Evolutionary conservation across 2,797 vertebrate species (phyloP).

Genomic region (Naso thynnoides): DNA sequence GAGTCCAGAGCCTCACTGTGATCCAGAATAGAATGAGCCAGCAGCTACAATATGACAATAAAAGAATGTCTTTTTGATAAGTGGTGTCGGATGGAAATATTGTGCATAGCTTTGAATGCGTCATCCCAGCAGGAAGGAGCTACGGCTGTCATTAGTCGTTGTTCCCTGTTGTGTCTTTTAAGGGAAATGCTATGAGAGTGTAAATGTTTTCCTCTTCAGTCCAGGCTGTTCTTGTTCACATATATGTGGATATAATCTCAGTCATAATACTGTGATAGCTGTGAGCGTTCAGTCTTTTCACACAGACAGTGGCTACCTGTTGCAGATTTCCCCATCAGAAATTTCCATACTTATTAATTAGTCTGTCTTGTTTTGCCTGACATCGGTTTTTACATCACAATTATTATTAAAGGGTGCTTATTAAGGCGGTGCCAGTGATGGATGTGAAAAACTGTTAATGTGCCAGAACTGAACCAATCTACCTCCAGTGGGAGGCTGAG

Average conservation of each 20-base stretch:
- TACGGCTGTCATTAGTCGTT: conserved; percentile 67
- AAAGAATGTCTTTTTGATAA: conserved; percentile 47
- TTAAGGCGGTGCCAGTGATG: conserved; percentile 41
- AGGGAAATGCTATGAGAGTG: conserved; percentile 51
- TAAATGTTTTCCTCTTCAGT: conserved; percentile 39
- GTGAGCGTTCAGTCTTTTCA: neutral
- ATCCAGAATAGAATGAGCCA: conserved; percentile 67
- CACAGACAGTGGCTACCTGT: conserved; percentile 43
- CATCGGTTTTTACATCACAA: conserved; percentile 44
- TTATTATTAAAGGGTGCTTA: conserved; percentile 56
- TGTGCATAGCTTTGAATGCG: conserved; percentile 56
- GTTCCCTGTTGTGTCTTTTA: conserved; percentile 62
- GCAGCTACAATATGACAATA: conserved; percentile 60
- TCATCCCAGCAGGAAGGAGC: conserved; percentile 66
- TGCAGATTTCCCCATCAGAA: conserved; percentile 34
- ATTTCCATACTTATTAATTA: conserved; percentile 37
- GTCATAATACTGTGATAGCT: neutral
- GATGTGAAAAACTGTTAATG: conserved; percentile 44
- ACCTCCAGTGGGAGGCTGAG: conserved; percentile 33
- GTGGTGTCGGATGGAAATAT: conserved; percentile 54
- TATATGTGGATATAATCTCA: conserved; percentile 7
- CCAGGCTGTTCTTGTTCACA: conserved; percentile 13
- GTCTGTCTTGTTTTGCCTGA: conserved; percentile 44
- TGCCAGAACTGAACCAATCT: conserved; percentile 27
- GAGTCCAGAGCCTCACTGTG: conserved; percentile 51